Evolutionary conservation across 1,140 invertebrate species (phyloP).

Genomic region (Proctacanthus coquilletti): DNA sequence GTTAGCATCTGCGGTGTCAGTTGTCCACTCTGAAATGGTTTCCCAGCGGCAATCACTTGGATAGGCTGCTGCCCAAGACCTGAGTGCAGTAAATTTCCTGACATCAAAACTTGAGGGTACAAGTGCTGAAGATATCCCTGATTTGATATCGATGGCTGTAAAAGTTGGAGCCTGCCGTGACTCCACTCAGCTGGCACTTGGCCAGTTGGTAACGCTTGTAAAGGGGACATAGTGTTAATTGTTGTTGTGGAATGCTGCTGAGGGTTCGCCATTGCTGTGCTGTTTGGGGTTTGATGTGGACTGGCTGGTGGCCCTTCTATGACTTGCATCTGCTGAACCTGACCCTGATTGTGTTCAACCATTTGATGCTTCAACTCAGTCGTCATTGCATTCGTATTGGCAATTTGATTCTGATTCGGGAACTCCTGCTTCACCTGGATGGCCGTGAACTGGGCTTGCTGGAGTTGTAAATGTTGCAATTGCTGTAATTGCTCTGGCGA

Average conservation of each 20-base stretch:
- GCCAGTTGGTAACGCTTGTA: conserved; percentile 30
- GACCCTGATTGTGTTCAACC: conserved; percentile 31
- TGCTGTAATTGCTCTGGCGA: conserved; percentile 28
- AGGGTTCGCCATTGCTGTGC: conserved; percentile 27
- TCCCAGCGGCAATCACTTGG: conserved; percentile 60
- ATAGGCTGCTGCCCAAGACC: conserved; percentile 58
- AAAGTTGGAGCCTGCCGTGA: conserved; percentile 52
- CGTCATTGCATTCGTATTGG: conserved; percentile 2
- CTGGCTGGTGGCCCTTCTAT: conserved; percentile 31
- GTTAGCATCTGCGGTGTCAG: conserved; percentile 63
- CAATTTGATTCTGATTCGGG: conserved; percentile 17
- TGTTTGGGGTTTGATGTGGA: conserved; percentile 36
- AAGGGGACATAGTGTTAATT: conserved; percentile 32
- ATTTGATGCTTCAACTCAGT: conserved; percentile 29
- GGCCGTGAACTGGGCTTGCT: conserved; percentile 27
- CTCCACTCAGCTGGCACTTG: conserved; percentile 39
- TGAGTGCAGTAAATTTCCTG: conserved; percentile 59
- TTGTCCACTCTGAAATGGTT: conserved; percentile 65
- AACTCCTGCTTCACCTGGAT: conserved; percentile 36
- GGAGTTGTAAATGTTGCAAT: conserved; percentile 19
- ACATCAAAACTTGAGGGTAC: conserved; percentile 57
- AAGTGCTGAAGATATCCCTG: conserved; percentile 63
- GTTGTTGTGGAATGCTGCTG: conserved; percentile 37
- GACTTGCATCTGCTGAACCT: conserved; percentile 31
- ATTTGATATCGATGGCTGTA: conserved; percentile 66